Conservation (phyloP, 2,113 vertebrate species). For the Irena cyanogastra region DNA sequence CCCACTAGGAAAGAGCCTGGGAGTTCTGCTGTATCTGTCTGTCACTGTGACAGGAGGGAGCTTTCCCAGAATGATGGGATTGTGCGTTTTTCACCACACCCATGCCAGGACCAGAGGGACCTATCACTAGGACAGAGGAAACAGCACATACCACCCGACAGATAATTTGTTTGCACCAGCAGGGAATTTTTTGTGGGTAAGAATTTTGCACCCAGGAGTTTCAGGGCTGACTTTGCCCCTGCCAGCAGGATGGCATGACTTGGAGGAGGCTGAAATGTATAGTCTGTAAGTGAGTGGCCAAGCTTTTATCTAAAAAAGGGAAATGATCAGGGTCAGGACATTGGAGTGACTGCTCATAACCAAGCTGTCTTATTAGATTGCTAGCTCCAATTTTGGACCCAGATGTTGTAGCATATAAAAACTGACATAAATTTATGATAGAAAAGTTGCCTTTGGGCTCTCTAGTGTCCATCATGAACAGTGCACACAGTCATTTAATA, state of each 20-base stretch:
- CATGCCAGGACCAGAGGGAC: background rate
- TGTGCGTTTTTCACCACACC: background rate
- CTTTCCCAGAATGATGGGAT: background rate
- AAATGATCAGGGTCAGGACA: background rate
- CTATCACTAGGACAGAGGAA: background rate
- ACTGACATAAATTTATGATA: constrained; percentile 1
- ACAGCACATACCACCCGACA: fast-evolving
- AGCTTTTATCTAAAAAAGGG: background rate
- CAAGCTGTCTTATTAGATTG: constrained; percentile 5
- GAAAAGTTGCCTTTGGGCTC: constrained; percentile 10
- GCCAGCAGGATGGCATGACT: fast-evolving
- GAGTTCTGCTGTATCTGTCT: background rate
- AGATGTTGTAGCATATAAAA: constrained; percentile 30
- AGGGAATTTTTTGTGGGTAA: background rate
- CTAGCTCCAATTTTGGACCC: background rate
- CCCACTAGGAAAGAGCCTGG: background rate
- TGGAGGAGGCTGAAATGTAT: background rate
- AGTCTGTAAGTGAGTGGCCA: background rate
- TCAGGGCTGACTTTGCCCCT: background rate
- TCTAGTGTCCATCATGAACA: background rate
- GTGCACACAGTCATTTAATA: background rate
- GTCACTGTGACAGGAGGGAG: background rate
- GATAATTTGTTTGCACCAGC: background rate
- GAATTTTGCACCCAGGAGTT: background rate
- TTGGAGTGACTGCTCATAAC: constrained; percentile 10